Conservation (phyloP, 1,140 invertebrate genomes). For the Radopholus similis region DNA sequence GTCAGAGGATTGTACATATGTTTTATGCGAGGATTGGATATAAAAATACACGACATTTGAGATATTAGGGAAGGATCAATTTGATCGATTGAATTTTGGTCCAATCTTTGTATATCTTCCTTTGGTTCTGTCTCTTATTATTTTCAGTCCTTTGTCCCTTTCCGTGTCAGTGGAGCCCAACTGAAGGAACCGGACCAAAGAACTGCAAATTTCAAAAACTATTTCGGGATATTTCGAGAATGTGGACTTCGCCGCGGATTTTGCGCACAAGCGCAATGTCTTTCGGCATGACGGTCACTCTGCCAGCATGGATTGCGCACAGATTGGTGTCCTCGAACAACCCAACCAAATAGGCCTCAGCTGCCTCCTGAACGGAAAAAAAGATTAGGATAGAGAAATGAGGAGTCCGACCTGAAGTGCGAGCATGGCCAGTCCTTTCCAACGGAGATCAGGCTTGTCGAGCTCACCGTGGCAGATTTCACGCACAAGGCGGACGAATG, state of each 20-base stretch:
- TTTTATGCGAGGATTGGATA: no score
- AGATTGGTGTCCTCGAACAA: conserved; percentile 61
- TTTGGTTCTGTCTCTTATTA: no score
- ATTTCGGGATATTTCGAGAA: no score
- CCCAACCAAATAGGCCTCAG: conserved; percentile 58
- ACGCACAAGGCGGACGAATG: conserved; percentile 63
- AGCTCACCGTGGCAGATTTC: conserved; percentile 75
- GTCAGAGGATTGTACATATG: no score
- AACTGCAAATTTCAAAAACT: no score
- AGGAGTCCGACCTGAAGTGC: conserved; percentile 63
- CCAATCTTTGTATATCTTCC: no score
- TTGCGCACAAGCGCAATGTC: conserved; percentile 60
- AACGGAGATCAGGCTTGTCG: conserved; percentile 72
- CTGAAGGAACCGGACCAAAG: no score
- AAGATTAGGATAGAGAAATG: conserved; percentile 59
- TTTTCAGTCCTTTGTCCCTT: no score
- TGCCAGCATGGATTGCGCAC: conserved; percentile 59
- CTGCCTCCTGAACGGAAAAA: conserved; percentile 66
- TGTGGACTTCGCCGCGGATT: conserved; percentile 46
- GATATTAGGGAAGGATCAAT: no score
- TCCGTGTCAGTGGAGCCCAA: no score
- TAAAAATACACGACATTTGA: no score
- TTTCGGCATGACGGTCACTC: conserved; percentile 59
- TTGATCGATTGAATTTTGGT: no score
- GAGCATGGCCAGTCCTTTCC: conserved; percentile 74